Base-by-base conservation (phyloP, 2,888 invertebrate species). In the Nomada ferruginata region DNA sequence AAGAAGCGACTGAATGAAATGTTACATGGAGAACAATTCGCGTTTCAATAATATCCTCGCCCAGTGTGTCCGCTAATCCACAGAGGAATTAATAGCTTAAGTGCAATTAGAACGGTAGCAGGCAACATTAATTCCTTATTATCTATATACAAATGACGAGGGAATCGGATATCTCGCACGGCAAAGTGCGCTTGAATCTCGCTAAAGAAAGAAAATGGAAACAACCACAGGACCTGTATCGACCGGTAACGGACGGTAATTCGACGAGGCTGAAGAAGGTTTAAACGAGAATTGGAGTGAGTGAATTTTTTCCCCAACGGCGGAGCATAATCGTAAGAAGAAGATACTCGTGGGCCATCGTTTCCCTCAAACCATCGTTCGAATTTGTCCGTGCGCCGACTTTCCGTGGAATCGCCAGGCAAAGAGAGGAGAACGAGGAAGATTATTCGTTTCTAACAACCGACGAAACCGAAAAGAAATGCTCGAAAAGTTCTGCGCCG, bases 251-350 rank as follows among this genome's bases (percentile, higher is more conserved):
- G 44, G 13, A 55, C 4, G 18, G 11, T 65, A 78, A 74, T 64
- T 75, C 44, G 64, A 64, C 59, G n/a, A 76, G 70, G 50, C 52
- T 60, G 57, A 59, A 26, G 65, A 7, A 23, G 60, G 47, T 29
- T 29, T 63, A 44, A 52, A 26, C 47, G 59, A 36, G 18, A 23
- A 13, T 13, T 44, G 29, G 57, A 50, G 42, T n/a, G 2, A 9
- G 36, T 44, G 52, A 26, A 26, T 20, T 18, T 44, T 63, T 72
- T 69, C 53, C 26, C 47, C 60, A 52, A 70, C 53, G 20, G 71
- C n/a, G 13, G n/a, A 55, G 59, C 66, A 75, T 86, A 86, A 86
- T 82, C 84, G 84, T 82, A 80, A 86, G 79, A 74, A 59, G 53
- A 82, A 74, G 86, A 57, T 86, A 86, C 59, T 74, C 69, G 72